Evolutionary conservation across 2,888 invertebrate species (phyloP).

Genomic region (Drosophila monieri): DNA sequence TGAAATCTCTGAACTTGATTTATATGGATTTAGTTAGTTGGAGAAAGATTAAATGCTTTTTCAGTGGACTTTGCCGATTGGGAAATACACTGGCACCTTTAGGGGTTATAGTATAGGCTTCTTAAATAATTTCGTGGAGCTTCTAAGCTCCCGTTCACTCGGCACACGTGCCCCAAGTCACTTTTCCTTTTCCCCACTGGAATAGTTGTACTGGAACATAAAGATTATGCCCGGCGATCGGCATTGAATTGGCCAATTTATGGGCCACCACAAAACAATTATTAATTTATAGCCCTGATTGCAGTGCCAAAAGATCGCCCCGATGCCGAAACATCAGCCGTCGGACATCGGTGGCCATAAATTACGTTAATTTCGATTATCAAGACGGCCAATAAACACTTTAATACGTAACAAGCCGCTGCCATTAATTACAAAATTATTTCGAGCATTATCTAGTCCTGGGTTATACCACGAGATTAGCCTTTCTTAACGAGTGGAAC

Average conservation of each 20-base stretch:
- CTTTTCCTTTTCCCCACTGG: conserved; percentile 18
- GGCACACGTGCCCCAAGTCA: conserved; percentile 1
- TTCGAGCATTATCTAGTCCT: neutral
- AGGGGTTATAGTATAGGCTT: neutral
- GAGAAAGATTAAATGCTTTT: conserved; percentile 3
- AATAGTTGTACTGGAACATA: neutral
- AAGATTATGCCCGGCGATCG: conserved; percentile 19
- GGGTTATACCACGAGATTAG: neutral
- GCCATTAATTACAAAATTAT: conserved; percentile 4
- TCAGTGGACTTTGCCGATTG: conserved; percentile 5
- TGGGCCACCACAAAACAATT: conserved; percentile 29
- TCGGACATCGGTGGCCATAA: conserved; percentile 30
- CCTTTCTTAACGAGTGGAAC: neutral
- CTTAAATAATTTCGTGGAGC: neutral
- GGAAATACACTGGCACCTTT: neutral
- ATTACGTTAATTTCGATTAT: conserved; percentile 29
- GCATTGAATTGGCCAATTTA: conserved; percentile 32
- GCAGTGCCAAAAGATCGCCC: conserved; percentile 22
- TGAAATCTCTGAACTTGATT: conserved; percentile 32
- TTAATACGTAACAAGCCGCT: conserved; percentile 24
- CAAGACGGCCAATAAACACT: conserved; percentile 15
- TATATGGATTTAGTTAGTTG: conserved; percentile 16
- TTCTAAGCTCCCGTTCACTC: neutral
- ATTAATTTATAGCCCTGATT: conserved; percentile 39
- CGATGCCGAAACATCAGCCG: conserved; percentile 24